Evolutionary conservation across 2,888 invertebrate species (phyloP).

Genomic region (Himalopsyche kuldschensis): DNA sequence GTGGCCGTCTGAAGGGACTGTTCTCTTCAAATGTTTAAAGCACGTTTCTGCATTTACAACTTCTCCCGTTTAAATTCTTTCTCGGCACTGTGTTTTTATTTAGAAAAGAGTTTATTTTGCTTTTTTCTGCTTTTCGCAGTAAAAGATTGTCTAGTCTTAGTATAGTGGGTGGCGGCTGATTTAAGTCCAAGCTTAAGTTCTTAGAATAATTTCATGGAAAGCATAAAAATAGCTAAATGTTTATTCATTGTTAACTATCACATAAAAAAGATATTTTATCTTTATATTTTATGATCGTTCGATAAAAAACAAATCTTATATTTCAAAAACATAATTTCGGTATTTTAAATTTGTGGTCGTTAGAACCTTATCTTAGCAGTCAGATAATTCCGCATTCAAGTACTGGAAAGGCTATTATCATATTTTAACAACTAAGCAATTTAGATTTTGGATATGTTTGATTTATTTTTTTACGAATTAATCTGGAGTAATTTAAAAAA

Average conservation of each 20-base stretch:
- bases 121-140: neutral
- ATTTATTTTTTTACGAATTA: too few species aligned
- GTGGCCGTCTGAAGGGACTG: conserved; percentile 13
- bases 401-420: too few species aligned
- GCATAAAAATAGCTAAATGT: neutral
- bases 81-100: neutral
- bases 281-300: too few species aligned
- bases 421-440: too few species aligned
- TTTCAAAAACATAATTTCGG: too few species aligned
- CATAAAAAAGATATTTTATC: too few species aligned
- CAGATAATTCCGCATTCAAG: too few species aligned
- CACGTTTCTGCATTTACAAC: conserved; percentile 19
- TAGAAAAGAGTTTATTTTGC: neutral
- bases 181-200: neutral
- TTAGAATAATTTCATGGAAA: neutral
- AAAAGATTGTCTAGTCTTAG: neutral
- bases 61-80: neutral
- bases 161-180: neutral
- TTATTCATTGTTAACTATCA: neutral
- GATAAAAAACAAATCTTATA: too few species aligned
- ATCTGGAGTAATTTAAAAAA: too few species aligned
- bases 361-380: too few species aligned
- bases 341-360: too few species aligned
- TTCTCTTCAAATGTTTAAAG: conserved; percentile 24
- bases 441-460: too few species aligned